Conservation (phyloP, 2,888 invertebrate genomes). For the Mamestra brassicae region DNA sequence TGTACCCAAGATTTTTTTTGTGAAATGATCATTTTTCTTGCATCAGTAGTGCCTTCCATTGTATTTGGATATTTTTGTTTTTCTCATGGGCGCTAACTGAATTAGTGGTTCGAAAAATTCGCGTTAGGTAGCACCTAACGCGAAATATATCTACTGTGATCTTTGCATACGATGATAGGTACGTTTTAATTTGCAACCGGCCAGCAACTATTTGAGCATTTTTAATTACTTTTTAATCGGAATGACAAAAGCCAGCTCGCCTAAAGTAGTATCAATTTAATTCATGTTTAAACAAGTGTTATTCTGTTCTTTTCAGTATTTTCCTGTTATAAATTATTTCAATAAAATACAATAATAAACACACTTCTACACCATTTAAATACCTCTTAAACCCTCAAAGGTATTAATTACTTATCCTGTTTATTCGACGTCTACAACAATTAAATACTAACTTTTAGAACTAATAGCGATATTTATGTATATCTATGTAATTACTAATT, state of each 20-base stretch:
- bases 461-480: conserved; percentile 23
- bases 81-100: background rate
- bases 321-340: no score
- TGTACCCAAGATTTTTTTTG: conserved; percentile 19
- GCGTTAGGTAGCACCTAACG: background rate
- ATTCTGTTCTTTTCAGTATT: no score
- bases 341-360: background rate
- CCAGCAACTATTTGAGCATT: no score
- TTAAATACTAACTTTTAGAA: conserved; percentile 14
- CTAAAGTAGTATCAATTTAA: no score
- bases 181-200: no score
- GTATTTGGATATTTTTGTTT: background rate
- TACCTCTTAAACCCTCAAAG: background rate
- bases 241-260: no score
- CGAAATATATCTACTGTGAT: background rate
- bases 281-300: no score
- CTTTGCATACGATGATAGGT: no score
- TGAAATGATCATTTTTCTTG: conserved; percentile 11
- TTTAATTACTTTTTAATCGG: no score
- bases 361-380: background rate
- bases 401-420: conserved; percentile 10
- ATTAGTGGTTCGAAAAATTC: no score
- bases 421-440: conserved; percentile 8
- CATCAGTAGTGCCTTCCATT: background rate
- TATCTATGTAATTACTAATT: conserved; percentile 27